Evolutionary conservation across 2,888 invertebrate genomes (phyloP), one percentile per base, ranked within the genome.

Genomic region (Calliscelio sp.): DNA sequence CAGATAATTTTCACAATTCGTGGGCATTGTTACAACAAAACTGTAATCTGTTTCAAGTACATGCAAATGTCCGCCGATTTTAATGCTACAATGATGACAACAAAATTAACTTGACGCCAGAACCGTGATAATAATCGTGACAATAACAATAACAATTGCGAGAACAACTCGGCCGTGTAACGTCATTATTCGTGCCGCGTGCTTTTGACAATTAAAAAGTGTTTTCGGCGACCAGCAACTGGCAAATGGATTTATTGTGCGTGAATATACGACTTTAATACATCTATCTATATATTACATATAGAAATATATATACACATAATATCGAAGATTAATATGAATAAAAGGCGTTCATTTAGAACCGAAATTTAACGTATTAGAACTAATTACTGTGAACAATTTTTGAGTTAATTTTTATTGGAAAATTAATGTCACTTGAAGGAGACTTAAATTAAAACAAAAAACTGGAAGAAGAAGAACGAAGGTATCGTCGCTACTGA

Each of bases 391-490:
- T n/a, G n/a, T n/a, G n/a, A n/a, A n/a, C n/a, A n/a, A n/a, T n/a
- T n/a, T n/a, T n/a, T n/a, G n/a, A n/a, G n/a, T n/a, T n/a, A n/a
- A n/a, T n/a, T n/a, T n/a, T n/a, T n/a, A 7, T 11, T 8, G 49
- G 28, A 44, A 59, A 65, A 57, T 55, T 35, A 65, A 65, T 53
- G 55, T 66, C 63, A 24, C 63, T 59, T 61, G 16, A 20, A 61
- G 38, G 32, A 32, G n/a, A 20, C 20, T 46, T 6, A 20, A 46
- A 46, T 46, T 49, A 14, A 57, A 49, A 70, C 2, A 70, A 38
- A 77, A 46, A 38, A 24, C n/a, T 41, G 38, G 38, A n/a, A 20
- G 8, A 46, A 0, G 20, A 46, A 20, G 46, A 46, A 46, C 22
- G 32, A 44, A 71, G 46, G 49, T 25, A 49, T 66, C 41, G 28